phyloP scores from a whole-genome alignment of 1,140 invertebrate species.

The Papilio dardanus region DNA sequence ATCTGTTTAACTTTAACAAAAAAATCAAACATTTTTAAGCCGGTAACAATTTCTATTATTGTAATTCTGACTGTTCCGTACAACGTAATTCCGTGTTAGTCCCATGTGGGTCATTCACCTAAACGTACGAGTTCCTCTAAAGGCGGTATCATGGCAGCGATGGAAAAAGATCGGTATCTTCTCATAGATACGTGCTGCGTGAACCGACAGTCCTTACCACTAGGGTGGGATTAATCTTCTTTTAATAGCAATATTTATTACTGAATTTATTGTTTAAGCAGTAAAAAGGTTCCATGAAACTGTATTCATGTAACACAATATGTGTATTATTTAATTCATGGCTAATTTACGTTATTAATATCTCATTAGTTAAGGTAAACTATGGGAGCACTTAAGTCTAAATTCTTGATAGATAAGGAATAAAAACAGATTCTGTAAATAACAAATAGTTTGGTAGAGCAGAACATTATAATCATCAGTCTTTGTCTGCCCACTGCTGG shows the following conservation, averaged over 20 bases:
- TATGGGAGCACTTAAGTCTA: no score
- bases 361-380: no score
- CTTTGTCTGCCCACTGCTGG: no score
- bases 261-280: background rate
- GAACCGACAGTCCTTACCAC: conserved; percentile 1
- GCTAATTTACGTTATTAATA: no score
- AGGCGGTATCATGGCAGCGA: conserved; percentile 10
- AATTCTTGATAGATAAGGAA: no score
- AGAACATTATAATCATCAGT: no score
- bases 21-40: background rate
- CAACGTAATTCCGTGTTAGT: background rate
- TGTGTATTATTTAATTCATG: no score
- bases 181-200: background rate
- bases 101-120: conserved; percentile 13
- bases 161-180: conserved; percentile 19
- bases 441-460: no score
- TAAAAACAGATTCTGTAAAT: no score
- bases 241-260: conserved; percentile 6
- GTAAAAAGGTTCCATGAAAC: background rate
- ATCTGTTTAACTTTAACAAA: background rate
- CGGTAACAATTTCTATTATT: background rate
- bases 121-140: background rate
- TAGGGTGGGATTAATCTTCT: conserved; percentile 1
- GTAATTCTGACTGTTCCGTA: background rate
- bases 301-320: no score